A percentile compares a stretch with the other conserved stretches of the same genome.
phyloP scores from a whole-genome alignment of 2,797 vertebrate species.

The Eremophila alpestris region DNA sequence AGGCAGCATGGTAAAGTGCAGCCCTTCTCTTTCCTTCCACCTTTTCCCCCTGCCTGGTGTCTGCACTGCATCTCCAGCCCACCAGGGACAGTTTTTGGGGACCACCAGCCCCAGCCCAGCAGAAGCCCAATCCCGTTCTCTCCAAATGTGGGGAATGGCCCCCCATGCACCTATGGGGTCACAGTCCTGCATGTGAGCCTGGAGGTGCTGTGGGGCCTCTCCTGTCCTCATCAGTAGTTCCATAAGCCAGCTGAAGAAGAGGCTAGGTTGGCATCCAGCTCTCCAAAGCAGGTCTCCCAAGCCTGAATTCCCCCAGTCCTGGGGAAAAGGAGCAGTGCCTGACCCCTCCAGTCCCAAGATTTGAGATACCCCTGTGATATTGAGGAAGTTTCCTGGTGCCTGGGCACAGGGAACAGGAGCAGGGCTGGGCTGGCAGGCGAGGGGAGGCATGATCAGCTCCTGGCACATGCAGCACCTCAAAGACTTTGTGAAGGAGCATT shows the following conservation, averaged over 20 bases:
- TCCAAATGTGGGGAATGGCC: accelerated
- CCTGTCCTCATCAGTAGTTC: accelerated
- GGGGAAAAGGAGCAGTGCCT: neutral
- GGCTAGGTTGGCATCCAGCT: neutral
- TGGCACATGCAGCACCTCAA: accelerated
- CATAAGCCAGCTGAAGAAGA: neutral
- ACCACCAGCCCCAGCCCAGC: neutral
- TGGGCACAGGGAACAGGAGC: neutral
- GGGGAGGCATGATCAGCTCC: neutral
- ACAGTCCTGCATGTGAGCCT: accelerated
- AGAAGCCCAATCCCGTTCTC: neutral
- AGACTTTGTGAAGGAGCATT: neutral
- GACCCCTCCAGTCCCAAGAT: neutral
- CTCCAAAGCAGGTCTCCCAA: neutral
- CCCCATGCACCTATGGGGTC: accelerated
- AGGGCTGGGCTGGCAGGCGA: accelerated
- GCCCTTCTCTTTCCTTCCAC: neutral
- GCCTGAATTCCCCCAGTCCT: neutral
- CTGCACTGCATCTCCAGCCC: neutral
- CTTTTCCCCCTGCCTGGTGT: neutral
- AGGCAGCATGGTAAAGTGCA: accelerated
- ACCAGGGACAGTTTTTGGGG: neutral
- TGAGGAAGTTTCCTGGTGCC: neutral
- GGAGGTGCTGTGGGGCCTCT: neutral
- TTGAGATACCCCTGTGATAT: neutral